Base-by-base conservation (phyloP, 1,140 invertebrate genomes). In the Anthonomus grandis region DNA sequence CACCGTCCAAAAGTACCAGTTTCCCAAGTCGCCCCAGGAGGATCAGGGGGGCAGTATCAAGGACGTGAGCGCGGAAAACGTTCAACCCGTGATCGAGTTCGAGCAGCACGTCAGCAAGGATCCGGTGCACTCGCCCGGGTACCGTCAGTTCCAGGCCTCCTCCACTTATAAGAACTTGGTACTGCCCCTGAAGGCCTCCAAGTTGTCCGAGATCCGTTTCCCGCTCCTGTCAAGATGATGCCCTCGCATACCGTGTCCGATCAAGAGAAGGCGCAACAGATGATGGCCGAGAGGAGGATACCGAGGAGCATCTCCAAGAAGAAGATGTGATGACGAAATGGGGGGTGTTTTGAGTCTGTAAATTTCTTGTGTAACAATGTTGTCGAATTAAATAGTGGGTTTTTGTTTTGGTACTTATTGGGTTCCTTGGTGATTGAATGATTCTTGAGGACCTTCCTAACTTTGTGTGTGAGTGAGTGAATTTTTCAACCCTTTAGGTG, bases 171-270 rank as follows among this genome's bases (percentile, higher is more conserved):
- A 63, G 36, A 66, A 64, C 27, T 31, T 69, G 9, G 62, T 59
- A 4, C 38, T 66, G 18, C 70, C 70, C n/a, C 39, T 71, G 48
- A 71, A 70, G 51, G 49, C 57, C 19, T 62, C 67, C 5, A 68
- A 68, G 23, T 39, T 71, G 38, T 68, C 67, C 0, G 65, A n/a
- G n/a, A 63, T 48, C 67, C 68, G 4, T 70, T 71, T 52, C 68
- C 70, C 6, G 64, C 70, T 12, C 68, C 70, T 0, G 68, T 71
- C 4, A 71, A 71, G 45, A 59, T 67, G 22, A 71, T 71, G 68
- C 64, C 62, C 3, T 69, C 68, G 2, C 63, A 67, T 42, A 67
- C 66, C n/a, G 62, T 70, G 2, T 70, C 67, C 17, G 68, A 71
- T 58, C 62, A 68, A 27, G 70, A 70, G 41, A 70, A 70, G 48